These are phyloP conservation scores for Perca flavescens DNA, from an alignment of 2,113 vertebrate species.

Conservation along the genomic window DNA sequence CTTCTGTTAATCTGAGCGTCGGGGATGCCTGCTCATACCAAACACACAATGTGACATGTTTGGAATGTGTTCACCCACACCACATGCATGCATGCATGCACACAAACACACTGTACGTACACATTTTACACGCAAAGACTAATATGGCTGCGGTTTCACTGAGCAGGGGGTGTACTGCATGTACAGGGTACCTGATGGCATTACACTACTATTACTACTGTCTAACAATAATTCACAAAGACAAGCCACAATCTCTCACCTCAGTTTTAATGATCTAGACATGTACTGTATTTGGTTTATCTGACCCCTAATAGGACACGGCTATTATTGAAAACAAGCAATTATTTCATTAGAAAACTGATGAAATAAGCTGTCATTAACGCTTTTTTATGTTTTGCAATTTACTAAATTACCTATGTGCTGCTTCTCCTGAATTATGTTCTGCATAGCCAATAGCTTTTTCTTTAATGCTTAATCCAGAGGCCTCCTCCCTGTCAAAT, in stretches of 20 bases:
- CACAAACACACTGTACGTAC: neutral
- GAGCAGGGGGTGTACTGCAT: neutral
- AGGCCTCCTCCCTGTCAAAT: conserved; percentile 32
- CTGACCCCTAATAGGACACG: neutral
- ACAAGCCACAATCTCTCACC: neutral
- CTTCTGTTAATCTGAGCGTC: conserved; percentile 35
- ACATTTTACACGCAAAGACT: neutral
- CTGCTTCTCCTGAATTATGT: conserved; percentile 4
- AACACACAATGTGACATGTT: neutral
- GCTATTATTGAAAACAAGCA: conserved; percentile 22
- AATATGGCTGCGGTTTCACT: neutral
- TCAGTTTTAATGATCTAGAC: neutral
- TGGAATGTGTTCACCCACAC: conserved; percentile 13
- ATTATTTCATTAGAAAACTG: conserved; percentile 36
- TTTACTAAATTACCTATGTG: conserved; percentile 17
- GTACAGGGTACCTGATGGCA: neutral
- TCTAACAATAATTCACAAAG: conserved; percentile 5
- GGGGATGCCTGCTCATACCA: neutral
- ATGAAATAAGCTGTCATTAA: conserved; percentile 22
- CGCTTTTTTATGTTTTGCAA: neutral
- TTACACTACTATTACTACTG: neutral
- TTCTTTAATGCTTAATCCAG: neutral
- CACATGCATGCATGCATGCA: neutral
- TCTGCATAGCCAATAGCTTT: neutral
- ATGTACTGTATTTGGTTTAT: neutral